A percentile compares a stretch with the other conserved stretches of the same genome.
Evolutionary conservation across 2,888 invertebrate species (phyloP).

Genomic region (Dione vanillae): DNA sequence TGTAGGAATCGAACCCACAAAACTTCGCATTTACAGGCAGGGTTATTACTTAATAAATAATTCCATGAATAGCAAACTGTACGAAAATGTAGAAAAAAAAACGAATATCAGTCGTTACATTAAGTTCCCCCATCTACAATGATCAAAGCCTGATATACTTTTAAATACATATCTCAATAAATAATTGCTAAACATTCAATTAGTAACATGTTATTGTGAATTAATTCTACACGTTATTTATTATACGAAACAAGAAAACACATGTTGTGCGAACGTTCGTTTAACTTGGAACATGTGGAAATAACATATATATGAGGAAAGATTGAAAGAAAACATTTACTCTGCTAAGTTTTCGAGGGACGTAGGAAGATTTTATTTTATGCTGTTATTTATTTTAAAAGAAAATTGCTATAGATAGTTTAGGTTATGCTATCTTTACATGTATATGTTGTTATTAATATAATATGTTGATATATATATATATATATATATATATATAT

Average conservation of each 20-base stretch:
- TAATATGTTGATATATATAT: too few relatives aligned
- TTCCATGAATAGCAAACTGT: too few relatives aligned
- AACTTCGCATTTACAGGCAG: too few relatives aligned
- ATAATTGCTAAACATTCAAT: background rate
- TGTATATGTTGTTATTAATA: background rate
- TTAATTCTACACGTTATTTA: background rate
- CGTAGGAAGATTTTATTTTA: background rate
- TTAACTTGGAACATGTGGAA: constrained; percentile 9
- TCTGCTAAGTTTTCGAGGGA: background rate
- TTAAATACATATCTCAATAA: background rate
- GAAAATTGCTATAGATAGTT: background rate
- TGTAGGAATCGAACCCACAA: too few relatives aligned
- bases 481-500: too few relatives aligned
- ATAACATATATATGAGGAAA: constrained; percentile 16
- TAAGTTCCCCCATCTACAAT: too few relatives aligned
- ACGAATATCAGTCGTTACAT: too few relatives aligned
- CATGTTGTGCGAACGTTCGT: background rate
- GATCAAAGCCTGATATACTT: too few relatives aligned
- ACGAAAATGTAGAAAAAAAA: too few relatives aligned
- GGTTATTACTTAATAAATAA: too few relatives aligned
- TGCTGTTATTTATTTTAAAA: background rate
- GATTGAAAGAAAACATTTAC: constrained; percentile 13
- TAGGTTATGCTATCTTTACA: background rate
- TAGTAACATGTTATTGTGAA: background rate
- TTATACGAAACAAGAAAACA: background rate